Evolutionary conservation across 2,888 invertebrate genomes (phyloP), one percentile per base, ranked within the genome.

Genomic region (Hymenopus coronatus): DNA sequence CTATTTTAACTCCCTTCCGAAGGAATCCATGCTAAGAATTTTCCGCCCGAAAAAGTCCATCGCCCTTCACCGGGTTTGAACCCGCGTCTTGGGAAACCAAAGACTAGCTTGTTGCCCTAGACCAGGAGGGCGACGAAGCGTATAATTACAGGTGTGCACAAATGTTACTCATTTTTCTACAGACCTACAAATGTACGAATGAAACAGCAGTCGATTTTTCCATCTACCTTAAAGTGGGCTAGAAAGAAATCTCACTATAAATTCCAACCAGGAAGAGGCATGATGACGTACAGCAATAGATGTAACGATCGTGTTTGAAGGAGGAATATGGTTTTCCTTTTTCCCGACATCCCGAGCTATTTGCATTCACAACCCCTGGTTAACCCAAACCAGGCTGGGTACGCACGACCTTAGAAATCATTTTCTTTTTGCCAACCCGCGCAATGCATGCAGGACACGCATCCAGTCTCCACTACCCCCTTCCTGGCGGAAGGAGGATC

Each of bases 361-460:
- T 82, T 87, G 87, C 87, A 87, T 87, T 87, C 87, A 87, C 25
- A 82, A 82, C 87, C 30, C 27, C 28, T 81, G 86, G 70, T 81
- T 86, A 70, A 54, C 81, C 86, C 81, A 27, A 28, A n/a, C 25
- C 25, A 70, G 28, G 81, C 28, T 70, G 3, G 20, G 54, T 70
- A 70, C 54, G 86, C 30, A 82, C 33, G 87, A 87, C 87, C 87
- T 87, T 82, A 87, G 87, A 87, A 87, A 87, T 87, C 87, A 87
- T 87, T 87, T 82, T 82, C 82, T 87, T 87, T 87, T 87, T 87
- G 86, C 33, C 28, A 84, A 86, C 27, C 87, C 30, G 83, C 81
- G 87, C 89, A 88, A 88, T 88, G 88, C 88, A 89, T 89, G 89
- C 89, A 20, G n/a, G 28, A 88, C 89, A 89, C 89, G 89, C 88